Evolutionary conservation across 2,797 vertebrate genomes (phyloP).

Genomic region (Periophthalmus magnuspinnatus): DNA sequence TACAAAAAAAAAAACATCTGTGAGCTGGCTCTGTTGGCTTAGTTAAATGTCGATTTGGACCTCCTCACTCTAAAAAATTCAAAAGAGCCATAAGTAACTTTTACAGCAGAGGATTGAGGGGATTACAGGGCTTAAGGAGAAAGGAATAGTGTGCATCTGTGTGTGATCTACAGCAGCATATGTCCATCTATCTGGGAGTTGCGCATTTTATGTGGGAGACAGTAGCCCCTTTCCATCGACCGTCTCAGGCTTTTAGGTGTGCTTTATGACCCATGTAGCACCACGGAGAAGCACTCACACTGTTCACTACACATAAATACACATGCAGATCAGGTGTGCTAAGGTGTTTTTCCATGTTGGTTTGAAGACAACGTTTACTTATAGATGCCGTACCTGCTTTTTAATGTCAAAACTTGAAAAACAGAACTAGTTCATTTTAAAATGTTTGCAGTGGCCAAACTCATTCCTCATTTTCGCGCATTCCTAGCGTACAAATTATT

Average conservation of each 20-base stretch:
- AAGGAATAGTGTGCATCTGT: constrained; percentile 30
- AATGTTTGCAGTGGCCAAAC: too few relatives aligned
- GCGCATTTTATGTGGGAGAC: constrained; percentile 68
- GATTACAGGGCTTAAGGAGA: constrained; percentile 30
- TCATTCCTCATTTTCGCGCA: too few relatives aligned
- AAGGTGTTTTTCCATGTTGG: background rate
- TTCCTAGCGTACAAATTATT: too few relatives aligned
- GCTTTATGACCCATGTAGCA: constrained; percentile 52
- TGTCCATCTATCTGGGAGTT: constrained; percentile 59
- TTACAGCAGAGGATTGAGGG: constrained; percentile 61
- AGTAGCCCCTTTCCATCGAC: constrained; percentile 61
- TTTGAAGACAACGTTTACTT: background rate
- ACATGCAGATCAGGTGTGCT: background rate
- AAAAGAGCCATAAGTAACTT: constrained; percentile 71
- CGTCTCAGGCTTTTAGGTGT: constrained; percentile 44
- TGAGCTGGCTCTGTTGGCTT: constrained; percentile 50
- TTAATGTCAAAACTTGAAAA: too few relatives aligned
- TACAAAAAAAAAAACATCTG: constrained; percentile 48
- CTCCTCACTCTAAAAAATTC: constrained; percentile 57
- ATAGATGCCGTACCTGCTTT: background rate
- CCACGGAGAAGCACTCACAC: constrained; percentile 14
- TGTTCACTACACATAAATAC: constrained; percentile 7
- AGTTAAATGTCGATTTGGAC: constrained; percentile 61
- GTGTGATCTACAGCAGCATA: constrained; percentile 53
- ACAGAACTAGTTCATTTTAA: too few relatives aligned